Conservation (phyloP, 2,113 vertebrate genomes). For the Xiphorhynchus elegans region DNA sequence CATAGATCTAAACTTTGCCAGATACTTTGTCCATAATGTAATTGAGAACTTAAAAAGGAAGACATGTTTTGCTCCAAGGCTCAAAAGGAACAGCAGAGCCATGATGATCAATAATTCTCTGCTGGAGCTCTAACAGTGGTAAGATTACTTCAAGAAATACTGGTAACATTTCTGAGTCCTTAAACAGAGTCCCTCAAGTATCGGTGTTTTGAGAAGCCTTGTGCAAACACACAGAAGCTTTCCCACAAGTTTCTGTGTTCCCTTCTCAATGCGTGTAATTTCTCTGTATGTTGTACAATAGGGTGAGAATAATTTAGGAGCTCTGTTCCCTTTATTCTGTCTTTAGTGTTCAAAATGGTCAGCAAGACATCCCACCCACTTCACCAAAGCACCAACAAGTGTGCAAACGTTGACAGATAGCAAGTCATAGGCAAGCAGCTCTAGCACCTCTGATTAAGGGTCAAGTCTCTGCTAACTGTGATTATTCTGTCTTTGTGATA, state of each 20-base stretch:
- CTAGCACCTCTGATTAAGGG: neutral
- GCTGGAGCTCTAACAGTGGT: neutral
- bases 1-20: neutral
- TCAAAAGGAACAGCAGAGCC: neutral
- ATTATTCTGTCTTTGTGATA: neutral
- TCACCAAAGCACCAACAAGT: neutral
- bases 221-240: neutral
- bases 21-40: neutral
- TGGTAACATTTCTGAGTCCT: neutral
- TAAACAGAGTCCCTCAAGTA: neutral
- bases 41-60: neutral
- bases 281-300: neutral
- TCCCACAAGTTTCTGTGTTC: neutral
- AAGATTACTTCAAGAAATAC: neutral
- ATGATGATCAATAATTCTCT: neutral
- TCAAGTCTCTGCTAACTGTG: neutral
- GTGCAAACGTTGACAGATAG: neutral
- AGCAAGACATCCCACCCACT: neutral
- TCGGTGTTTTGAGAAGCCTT: neutral
- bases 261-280: accelerated
- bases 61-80: neutral
- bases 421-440: neutral
- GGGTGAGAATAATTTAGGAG: neutral
- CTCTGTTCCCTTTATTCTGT: neutral
- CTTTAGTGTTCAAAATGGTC: neutral